A percentile compares a stretch with the other conserved stretches of the same genome.
These are phyloP conservation scores for Podilymbus podiceps DNA, from an alignment of 2,113 vertebrate species.

Conservation along the genomic window DNA sequence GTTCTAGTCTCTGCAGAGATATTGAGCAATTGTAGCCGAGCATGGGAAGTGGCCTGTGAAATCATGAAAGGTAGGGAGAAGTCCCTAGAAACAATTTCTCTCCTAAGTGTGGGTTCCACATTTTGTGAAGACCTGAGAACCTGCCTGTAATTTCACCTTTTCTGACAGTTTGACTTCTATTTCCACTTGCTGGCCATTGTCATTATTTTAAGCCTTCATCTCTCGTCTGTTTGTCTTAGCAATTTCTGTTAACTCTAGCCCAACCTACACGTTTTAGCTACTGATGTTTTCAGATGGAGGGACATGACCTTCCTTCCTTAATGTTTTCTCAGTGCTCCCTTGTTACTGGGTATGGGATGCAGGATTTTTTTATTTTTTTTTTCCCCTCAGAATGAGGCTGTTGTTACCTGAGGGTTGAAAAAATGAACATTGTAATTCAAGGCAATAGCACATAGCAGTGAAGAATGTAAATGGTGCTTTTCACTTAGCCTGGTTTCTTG, in stretches of 20 bases:
- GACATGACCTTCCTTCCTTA: not conserved
- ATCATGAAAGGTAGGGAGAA: not conserved
- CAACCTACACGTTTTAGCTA: not conserved
- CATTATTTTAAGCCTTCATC: not conserved
- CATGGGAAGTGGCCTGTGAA: not conserved
- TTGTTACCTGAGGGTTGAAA: not conserved
- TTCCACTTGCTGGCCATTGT: not conserved
- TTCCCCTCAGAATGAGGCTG: not conserved
- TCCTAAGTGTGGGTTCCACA: not conserved
- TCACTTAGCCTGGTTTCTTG: constrained; percentile 3
- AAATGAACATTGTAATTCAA: constrained; percentile 13
- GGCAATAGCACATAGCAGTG: not conserved
- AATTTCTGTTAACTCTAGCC: not conserved
- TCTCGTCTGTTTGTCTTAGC: not conserved
- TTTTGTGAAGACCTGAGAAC: not conserved
- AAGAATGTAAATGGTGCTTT: constrained; percentile 1
- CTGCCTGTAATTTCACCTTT: not conserved
- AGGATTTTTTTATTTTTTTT: not conserved
- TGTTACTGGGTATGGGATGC: not conserved
- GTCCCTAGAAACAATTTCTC: not conserved
- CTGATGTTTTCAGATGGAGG: not conserved
- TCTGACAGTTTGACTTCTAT: not conserved
- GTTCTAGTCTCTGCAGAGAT: not conserved
- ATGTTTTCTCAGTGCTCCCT: not conserved
- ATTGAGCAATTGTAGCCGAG: not conserved